Evolutionary conservation across 2,888 invertebrate genomes (phyloP), one percentile per base, ranked within the genome.

Genomic region (Chrysotoxum bicinctum): DNA sequence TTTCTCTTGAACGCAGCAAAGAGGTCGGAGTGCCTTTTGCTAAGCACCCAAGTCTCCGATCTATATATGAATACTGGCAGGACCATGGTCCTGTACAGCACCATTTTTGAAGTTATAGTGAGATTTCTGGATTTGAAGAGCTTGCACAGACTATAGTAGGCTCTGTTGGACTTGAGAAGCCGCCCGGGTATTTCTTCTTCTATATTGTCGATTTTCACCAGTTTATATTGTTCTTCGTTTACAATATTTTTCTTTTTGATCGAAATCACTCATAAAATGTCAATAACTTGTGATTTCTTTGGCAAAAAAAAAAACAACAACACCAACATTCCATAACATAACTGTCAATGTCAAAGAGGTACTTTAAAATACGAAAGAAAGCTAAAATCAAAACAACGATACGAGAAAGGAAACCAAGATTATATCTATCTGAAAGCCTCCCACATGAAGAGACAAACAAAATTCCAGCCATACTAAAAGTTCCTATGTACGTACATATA

Each of bases 291-390:
- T 56, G 35, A 56, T 35, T 56, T 35, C 19, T 35, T 35, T 56
- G 19, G 21, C 19, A 30, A 32, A 54, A 16, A 30, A 54, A 54
- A 32, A 16, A 54, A 30, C 30, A 12, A 16, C n/a, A 30, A 16
- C 14, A 52, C 2, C n/a, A 60, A 60, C 37, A 60, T 60, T 60
- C 60, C 60, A 60, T 8, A 40, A 23, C 21, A 60, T 40, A 60
- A 60, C 60, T 40, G 60, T 60, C 60, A 62, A 62, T 62, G 62
- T 62, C 62, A 62, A 43, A 43, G 40, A 43, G 40, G 19, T 62
- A 62, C 12, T 43, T 62, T 62, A 23, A 37, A 60, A 60, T 40
- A 14, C 14, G n/a, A 60, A 37, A 14, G 12, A 58, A 58, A 58
- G 37, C 14, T 12, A 21, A 19, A 21, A 37, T 21, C 56, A 35